Conservation (phyloP, 1,140 invertebrate genomes). For the Metopolophium dirhodum region DNA sequence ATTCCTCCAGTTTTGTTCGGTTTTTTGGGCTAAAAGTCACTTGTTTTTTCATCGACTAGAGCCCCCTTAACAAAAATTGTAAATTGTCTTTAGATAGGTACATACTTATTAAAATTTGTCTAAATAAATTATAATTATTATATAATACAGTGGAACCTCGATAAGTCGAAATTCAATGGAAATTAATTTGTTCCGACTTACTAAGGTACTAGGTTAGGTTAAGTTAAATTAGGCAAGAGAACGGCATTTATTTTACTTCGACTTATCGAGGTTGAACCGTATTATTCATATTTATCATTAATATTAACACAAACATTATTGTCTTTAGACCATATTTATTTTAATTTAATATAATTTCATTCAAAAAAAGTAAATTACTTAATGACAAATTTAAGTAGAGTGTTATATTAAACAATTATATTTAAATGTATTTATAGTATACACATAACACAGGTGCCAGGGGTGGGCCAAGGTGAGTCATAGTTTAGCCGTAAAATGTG, state of each 20-base stretch:
- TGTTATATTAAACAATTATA: neutral
- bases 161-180: too few species aligned
- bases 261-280: too few species aligned
- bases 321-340: neutral
- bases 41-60: too few species aligned
- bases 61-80: neutral
- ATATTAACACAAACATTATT: neutral
- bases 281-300: neutral
- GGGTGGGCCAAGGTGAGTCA: neutral
- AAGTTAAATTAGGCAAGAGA: too few species aligned
- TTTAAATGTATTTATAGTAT: neutral
- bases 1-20: too few species aligned
- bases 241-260: too few species aligned
- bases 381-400: neutral
- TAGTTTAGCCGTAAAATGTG: neutral
- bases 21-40: too few species aligned
- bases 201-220: too few species aligned
- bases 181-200: too few species aligned
- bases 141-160: neutral
- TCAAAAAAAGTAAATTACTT: neutral
- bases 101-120: neutral
- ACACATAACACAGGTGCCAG: neutral
- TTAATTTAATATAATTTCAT: neutral
- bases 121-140: neutral
- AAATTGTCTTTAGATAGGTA: neutral